Conservation (phyloP, 2,797 vertebrate species). For the Morelia viridis region DNA sequence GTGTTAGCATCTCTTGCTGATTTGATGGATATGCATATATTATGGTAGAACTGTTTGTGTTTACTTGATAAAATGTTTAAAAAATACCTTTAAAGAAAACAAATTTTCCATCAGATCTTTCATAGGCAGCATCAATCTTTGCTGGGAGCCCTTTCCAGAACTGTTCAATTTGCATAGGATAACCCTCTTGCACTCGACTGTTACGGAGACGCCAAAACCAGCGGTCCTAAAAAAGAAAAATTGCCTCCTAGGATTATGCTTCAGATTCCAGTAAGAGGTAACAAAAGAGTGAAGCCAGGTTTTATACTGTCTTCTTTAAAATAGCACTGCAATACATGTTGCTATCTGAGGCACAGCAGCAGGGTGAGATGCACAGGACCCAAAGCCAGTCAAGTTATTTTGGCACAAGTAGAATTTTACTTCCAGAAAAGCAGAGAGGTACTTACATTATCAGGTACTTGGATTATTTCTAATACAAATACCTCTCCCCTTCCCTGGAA, state of each 20-base stretch:
- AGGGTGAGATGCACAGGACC: not conserved
- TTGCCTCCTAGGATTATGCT: not conserved
- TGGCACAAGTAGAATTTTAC: not conserved
- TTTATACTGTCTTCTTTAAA: not conserved
- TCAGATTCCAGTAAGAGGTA: not conserved
- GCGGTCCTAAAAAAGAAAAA: conserved; percentile 79
- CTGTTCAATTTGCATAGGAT: conserved; percentile 97
- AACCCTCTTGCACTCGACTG: conserved; percentile 96
- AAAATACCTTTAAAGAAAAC: conserved; percentile 95
- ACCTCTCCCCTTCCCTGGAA: not conserved
- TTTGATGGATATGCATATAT: not conserved
- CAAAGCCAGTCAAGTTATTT: not conserved
- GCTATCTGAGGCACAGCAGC: not conserved
- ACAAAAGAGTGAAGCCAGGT: not conserved
- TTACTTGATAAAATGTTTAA: not conserved
- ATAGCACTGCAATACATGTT: not conserved
- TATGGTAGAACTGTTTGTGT: not conserved
- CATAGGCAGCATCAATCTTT: conserved; percentile 94
- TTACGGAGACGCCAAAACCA: conserved; percentile 99
- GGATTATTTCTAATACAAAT: not conserved
- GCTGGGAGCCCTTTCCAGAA: conserved; percentile 97
- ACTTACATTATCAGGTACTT: not conserved
- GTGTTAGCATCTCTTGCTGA: not conserved
- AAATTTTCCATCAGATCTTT: conserved; percentile 94
- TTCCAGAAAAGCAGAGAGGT: not conserved